These are phyloP conservation scores for Onychomys torridus DNA, from an alignment of 2,797 vertebrate species.

Conservation along the genomic window DNA sequence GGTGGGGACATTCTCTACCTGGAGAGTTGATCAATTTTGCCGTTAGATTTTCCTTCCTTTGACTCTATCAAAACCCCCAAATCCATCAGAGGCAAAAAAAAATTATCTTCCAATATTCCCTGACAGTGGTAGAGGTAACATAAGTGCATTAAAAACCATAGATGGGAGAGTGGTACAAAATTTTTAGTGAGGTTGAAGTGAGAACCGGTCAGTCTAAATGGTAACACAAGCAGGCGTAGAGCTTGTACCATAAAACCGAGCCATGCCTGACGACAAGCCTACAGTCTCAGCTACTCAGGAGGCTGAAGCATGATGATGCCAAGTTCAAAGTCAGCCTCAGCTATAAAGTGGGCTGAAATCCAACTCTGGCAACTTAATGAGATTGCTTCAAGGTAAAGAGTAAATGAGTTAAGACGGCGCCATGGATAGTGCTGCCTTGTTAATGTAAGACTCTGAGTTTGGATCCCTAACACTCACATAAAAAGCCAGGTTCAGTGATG, in stretches of 20 bases:
- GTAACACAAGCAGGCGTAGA: background rate
- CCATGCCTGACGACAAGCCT: background rate
- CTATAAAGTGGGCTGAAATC: background rate
- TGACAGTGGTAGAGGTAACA: background rate
- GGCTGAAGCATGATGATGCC: background rate
- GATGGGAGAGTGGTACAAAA: background rate
- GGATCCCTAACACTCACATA: background rate
- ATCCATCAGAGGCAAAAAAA: conserved; percentile 24
- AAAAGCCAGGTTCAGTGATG: background rate
- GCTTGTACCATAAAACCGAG: background rate
- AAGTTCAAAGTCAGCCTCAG: background rate
- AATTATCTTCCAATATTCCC: background rate
- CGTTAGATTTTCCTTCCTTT: conserved; percentile 61
- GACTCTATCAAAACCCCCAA: conserved; percentile 34
- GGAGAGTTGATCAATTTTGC: conserved; percentile 44
- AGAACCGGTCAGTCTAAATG: conserved; percentile 27
- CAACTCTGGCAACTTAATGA: background rate
- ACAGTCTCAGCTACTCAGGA: background rate
- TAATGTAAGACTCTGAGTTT: background rate
- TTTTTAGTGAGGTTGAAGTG: conserved; percentile 38
- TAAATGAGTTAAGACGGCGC: background rate
- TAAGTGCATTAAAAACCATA: conserved; percentile 35
- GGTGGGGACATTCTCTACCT: background rate
- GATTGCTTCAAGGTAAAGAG: background rate
- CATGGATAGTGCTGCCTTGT: background rate